Percentiles rank a stretch among this genome's conserved stretches.
Evolutionary conservation across 2,888 invertebrate genomes (phyloP).

Genomic region (Notodonta dromedarius): DNA sequence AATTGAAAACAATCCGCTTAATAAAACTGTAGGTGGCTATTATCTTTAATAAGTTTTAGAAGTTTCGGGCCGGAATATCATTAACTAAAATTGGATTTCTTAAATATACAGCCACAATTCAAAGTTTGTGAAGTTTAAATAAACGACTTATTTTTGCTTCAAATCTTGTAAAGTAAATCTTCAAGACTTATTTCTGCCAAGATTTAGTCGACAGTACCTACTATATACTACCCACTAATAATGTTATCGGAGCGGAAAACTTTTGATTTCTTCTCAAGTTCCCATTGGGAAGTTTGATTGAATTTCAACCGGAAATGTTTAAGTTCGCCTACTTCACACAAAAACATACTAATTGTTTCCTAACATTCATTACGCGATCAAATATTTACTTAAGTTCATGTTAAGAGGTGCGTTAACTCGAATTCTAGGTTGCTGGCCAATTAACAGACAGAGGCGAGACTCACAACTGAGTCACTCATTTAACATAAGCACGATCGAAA

Average conservation of each 20-base stretch:
- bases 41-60: background rate
- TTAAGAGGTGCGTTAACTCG: constrained; percentile 63
- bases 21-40: background rate
- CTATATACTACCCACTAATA: constrained; percentile 1
- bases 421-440: constrained; percentile 71
- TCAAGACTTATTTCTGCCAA: too few relatives aligned
- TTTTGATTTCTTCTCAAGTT: background rate
- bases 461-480: constrained; percentile 65
- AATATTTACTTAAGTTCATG: constrained; percentile 39
- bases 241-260: background rate
- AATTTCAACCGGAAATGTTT: constrained; percentile 3
- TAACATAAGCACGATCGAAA: constrained; percentile 57
- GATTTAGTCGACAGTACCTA: background rate
- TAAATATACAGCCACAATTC: background rate
- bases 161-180: too few relatives aligned
- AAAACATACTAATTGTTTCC: constrained; percentile 36
- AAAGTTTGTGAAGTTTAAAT: background rate
- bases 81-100: background rate
- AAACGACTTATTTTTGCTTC: background rate
- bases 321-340: constrained; percentile 16
- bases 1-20: background rate
- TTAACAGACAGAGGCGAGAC: constrained; percentile 67
- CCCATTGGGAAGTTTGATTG: background rate
- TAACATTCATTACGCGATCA: constrained; percentile 51
- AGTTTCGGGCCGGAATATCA: background rate